Base-by-base conservation (phyloP, 2,888 invertebrate species). In the Mystacides longicornis region DNA sequence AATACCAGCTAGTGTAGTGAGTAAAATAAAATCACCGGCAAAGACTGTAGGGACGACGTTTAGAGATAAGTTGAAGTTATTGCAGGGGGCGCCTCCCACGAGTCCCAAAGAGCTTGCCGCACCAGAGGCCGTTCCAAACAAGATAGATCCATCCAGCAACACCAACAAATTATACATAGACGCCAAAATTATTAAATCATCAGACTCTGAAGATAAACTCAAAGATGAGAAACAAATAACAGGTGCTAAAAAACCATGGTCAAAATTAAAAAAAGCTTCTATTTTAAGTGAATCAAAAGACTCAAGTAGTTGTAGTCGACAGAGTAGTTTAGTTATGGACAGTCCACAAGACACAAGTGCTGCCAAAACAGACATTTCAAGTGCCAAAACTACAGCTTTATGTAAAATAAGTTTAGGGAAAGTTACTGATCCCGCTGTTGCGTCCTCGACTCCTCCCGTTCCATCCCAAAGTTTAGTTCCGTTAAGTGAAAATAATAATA, bases 181-280 rank as follows among this genome's bases (percentile, higher is more conserved):
- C 58, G 72, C 73, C 72, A 70, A 71, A 63, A 65, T 63, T 53
- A 68, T 71, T 51, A 69, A 67, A 63, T 58, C 65, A 23, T 63
- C 65, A 23, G 74, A 54, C 20, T 21, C 55, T 54, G 51, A 59
- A 57, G 52, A 58, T 51, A 49, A 59, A 61, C 49, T 54, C 43
- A 73, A 73, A 49, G 59, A 58, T 31, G 55, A 62, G 14, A 68
- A 66, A 64, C 64, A 61, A 51, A n/a, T n/a, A n/a, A 73, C 74
- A 47, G 77, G 71, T 63, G 77, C 71, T 63, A 84, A 81, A 65
- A 84, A 81, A 64, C 84, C 86, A 1, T 90, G 89, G 89, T 81
- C 80, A 14, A 87, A 87, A 73, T 72, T 90, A 45, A 89, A 89
- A 68, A 83, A 87, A 67, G 89, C 89, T 14, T 75, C 82, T 33